These are phyloP conservation scores for Ennomos fuscantarius DNA, from an alignment of 2,888 invertebrate species.

Conservation along the genomic window DNA sequence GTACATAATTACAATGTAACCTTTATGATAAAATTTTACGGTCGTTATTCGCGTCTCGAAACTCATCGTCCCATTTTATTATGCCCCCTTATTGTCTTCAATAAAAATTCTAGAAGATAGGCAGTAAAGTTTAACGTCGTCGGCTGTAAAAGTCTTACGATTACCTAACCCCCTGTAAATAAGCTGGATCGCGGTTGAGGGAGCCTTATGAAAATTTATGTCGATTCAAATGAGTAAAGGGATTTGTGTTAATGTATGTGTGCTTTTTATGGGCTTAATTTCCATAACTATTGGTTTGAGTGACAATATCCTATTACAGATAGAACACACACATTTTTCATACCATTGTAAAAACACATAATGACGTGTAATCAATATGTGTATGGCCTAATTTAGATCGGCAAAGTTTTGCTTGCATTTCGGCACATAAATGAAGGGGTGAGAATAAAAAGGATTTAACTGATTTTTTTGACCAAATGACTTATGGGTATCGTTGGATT, in stretches of 20 bases:
- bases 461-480: too few relatives aligned
- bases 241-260: conserved; percentile 16
- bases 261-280: conserved; percentile 16
- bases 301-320: too few relatives aligned
- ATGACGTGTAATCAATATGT: too few relatives aligned
- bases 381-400: too few relatives aligned
- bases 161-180: conserved; percentile 53
- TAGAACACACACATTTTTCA: too few relatives aligned
- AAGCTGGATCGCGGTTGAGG: conserved; percentile 47
- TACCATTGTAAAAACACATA: conserved; percentile 3
- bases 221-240: conserved; percentile 23
- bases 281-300: conserved; percentile 1
- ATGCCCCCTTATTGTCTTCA: conserved; percentile 74
- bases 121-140: conserved; percentile 69
- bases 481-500: too few relatives aligned
- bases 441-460: too few relatives aligned
- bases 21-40: conserved; percentile 47
- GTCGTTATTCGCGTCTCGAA: conserved; percentile 43
- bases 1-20: conserved; percentile 40
- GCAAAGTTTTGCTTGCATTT: too few relatives aligned
- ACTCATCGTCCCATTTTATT: conserved; percentile 67
- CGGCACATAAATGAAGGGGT: too few relatives aligned
- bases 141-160: conserved; percentile 55
- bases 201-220: conserved; percentile 28
- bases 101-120: conserved; percentile 75